Conservation (phyloP, 1,140 invertebrate species). For the Steinernema khuongi region DNA sequence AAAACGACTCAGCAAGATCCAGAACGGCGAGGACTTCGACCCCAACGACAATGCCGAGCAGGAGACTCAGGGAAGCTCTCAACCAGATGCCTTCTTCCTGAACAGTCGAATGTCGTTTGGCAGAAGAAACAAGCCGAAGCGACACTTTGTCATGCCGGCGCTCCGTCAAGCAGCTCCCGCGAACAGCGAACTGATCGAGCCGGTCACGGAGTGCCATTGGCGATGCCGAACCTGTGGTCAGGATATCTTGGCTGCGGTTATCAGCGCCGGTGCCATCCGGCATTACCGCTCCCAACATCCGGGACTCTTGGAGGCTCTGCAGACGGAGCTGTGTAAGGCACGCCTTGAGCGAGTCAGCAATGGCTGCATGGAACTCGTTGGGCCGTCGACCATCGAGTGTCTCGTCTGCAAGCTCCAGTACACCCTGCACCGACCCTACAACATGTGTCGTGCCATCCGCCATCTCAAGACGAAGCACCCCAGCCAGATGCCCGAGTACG, state of each 20-base stretch:
- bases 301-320: constrained; percentile 32
- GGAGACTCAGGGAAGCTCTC: constrained; percentile 31
- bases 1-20: constrained; percentile 4
- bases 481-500: constrained; percentile 49
- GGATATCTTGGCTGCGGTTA: constrained; percentile 37
- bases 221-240: constrained; percentile 28
- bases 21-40: neutral
- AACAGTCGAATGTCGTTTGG: constrained; percentile 34
- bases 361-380: constrained; percentile 48
- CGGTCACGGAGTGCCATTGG: constrained; percentile 17
- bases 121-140: constrained; percentile 46
- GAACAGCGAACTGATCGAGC: constrained; percentile 30
- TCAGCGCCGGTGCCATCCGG: constrained; percentile 38
- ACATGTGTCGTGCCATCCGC: constrained; percentile 53
- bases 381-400: constrained; percentile 42
- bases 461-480: constrained; percentile 55
- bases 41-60: neutral
- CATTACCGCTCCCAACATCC: constrained; percentile 35
- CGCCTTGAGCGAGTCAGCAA: constrained; percentile 45
- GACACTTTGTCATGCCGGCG: constrained; percentile 47
- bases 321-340: constrained; percentile 42
- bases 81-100: constrained; percentile 17
- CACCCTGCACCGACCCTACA: constrained; percentile 49
- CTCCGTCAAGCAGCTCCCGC: constrained; percentile 52
- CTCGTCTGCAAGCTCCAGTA: constrained; percentile 46